Conservation (phyloP, 1,140 invertebrate species). For the Bombus turneri region DNA sequence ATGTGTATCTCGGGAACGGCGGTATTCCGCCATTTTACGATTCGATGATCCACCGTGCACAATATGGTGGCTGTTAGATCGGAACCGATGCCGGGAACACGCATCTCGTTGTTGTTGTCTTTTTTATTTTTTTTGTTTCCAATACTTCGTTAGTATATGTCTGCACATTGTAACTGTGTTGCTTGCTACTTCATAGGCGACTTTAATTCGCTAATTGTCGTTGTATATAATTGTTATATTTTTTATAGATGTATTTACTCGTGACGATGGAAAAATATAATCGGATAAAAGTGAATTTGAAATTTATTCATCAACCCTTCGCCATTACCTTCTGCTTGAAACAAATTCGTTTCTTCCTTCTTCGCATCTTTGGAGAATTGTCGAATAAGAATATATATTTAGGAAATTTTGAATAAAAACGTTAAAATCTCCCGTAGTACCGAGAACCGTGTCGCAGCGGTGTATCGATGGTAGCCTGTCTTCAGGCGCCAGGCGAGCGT, state of each 20-base stretch:
- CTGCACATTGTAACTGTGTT: background rate
- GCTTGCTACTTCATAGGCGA: background rate
- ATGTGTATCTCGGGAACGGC: background rate
- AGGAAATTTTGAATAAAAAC: no score
- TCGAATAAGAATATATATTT: background rate
- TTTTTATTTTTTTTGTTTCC: background rate
- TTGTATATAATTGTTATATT: constrained; percentile 33
- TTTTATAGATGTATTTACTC: constrained; percentile 20
- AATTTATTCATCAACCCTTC: background rate
- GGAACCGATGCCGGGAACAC: background rate
- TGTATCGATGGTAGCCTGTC: background rate
- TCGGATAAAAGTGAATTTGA: background rate
- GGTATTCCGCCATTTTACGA: background rate
- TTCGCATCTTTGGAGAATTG: no score
- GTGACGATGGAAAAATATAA: constrained; percentile 1
- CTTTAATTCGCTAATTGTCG: background rate
- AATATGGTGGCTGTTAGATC: background rate
- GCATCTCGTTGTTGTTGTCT: background rate
- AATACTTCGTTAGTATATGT: background rate
- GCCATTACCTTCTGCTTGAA: accelerated
- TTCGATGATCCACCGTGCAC: no score
- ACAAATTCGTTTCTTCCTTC: background rate
- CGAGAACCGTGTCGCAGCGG: background rate
- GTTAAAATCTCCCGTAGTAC: background rate
- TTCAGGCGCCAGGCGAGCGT: background rate